Conservation (phyloP, 2,113 vertebrate genomes). For the Carollia perspicillata region DNA sequence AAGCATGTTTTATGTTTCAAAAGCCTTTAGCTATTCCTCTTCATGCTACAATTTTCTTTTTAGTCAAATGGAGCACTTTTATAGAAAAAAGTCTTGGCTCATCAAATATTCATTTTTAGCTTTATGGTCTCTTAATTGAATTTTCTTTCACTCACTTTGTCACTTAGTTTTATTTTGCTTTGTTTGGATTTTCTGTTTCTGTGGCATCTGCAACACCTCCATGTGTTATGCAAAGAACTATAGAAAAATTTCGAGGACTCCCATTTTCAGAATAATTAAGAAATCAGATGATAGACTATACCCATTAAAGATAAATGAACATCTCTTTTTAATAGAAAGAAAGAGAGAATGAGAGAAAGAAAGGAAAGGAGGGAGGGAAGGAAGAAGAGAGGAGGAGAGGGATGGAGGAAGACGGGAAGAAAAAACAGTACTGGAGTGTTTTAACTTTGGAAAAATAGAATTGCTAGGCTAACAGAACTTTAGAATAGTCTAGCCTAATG, state of each 20-base stretch:
- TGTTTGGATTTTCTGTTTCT: slow-evolving; percentile 24
- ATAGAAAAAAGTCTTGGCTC: neutral
- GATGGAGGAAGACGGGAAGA: neutral
- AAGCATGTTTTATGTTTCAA: neutral
- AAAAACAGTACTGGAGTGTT: neutral
- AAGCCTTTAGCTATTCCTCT: neutral
- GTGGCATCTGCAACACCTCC: neutral
- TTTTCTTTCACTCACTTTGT: slow-evolving; percentile 18
- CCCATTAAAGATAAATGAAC: neutral
- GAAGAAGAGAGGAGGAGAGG: neutral
- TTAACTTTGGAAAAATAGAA: neutral
- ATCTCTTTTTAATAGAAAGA: neutral
- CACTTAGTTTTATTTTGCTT: slow-evolving; percentile 24
- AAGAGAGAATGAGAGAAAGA: neutral
- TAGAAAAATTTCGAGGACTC: neutral
- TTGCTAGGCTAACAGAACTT: neutral
- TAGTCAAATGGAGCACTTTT: neutral
- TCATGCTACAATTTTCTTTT: neutral
- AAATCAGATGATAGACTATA: neutral
- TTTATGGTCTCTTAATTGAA: slow-evolving; percentile 13
- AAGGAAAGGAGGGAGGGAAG: neutral
- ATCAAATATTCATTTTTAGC: slow-evolving; percentile 37
- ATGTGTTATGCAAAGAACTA: neutral
- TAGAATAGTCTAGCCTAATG: neutral
- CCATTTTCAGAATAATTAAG: slow-evolving; percentile 7